Percentiles rank a stretch among this genome's conserved stretches.
phyloP scores from a whole-genome alignment of 2,888 invertebrate genomes.

The Theretra japonica region DNA sequence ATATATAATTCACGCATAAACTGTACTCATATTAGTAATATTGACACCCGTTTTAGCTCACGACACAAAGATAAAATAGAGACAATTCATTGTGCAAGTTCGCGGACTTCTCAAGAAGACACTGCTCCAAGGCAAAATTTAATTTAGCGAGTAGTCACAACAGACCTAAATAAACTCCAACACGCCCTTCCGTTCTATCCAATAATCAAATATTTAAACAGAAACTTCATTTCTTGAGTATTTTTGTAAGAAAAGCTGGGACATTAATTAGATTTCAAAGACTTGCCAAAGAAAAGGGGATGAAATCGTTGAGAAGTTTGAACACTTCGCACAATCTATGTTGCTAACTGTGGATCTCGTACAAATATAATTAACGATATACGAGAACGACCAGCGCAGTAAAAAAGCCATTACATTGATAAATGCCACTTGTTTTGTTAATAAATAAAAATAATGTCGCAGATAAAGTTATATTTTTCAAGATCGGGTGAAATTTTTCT shows the following conservation, averaged over 20 bases:
- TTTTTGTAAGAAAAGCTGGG: neutral
- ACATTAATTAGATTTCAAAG: neutral
- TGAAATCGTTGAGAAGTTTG: no score
- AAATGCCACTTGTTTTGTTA: no score
- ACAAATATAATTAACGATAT: no score
- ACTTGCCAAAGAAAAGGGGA: neutral
- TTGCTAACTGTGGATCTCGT: no score
- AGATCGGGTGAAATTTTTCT: no score
- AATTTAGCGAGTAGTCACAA: conserved; percentile 11
- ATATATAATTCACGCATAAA: no score
- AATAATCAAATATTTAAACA: conserved; percentile 24
- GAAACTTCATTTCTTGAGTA: neutral
- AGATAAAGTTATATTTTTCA: no score
- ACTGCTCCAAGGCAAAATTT: neutral
- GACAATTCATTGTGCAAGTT: neutral
- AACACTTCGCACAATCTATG: no score
- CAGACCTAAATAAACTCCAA: conserved; percentile 15
- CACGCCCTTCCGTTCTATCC: conserved; percentile 1
- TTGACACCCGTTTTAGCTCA: neutral
- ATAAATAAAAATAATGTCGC: no score
- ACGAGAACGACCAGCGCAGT: no score
- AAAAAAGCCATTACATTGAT: no score
- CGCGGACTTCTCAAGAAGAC: no score
- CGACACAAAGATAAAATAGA: neutral
- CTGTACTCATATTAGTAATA: neutral